These are phyloP conservation scores for Lasiommata megera DNA, from an alignment of 2,888 invertebrate genomes.

Conservation along the genomic window DNA sequence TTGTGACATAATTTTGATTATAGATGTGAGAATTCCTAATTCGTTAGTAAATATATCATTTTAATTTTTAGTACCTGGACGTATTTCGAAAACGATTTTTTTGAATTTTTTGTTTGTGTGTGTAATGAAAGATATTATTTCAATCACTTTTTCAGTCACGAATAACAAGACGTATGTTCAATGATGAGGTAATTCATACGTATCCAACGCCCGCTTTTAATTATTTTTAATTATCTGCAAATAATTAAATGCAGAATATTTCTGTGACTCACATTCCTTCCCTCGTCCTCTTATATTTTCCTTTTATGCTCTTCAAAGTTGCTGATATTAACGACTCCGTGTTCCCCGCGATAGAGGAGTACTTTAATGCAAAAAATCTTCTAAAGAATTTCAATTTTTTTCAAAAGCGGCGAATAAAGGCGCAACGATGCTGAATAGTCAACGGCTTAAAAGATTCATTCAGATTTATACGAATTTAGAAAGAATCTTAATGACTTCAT, in stretches of 20 bases:
- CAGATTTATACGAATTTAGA: slow-evolving; percentile 13
- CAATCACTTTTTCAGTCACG: too few species aligned
- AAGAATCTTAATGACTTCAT: slow-evolving; percentile 14
- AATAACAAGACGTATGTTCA: too few species aligned
- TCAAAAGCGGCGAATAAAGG: slow-evolving; percentile 14
- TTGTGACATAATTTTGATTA: too few species aligned
- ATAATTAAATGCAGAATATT: neutral
- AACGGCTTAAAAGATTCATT: slow-evolving; percentile 17
- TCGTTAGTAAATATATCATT: too few species aligned
- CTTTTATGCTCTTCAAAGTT: slow-evolving; percentile 8
- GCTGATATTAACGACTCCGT: slow-evolving; percentile 8
- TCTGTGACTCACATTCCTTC: neutral
- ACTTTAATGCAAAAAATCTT: slow-evolving; percentile 5
- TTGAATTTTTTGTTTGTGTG: too few species aligned
- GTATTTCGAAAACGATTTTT: too few species aligned
- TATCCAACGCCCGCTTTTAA: too few species aligned
- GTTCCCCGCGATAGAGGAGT: slow-evolving; percentile 1
- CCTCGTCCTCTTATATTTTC: neutral
- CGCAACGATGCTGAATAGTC: slow-evolving; percentile 14
- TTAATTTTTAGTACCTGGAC: too few species aligned
- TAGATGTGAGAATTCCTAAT: too few species aligned
- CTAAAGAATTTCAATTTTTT: slow-evolving; percentile 14
- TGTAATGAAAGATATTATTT: too few species aligned
- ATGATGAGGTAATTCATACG: too few species aligned
- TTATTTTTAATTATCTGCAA: too few species aligned